Percentiles rank a stretch among this genome's conserved stretches.
phyloP scores from a whole-genome alignment of 2,888 invertebrate species.

The Tetranychus piercei region DNA sequence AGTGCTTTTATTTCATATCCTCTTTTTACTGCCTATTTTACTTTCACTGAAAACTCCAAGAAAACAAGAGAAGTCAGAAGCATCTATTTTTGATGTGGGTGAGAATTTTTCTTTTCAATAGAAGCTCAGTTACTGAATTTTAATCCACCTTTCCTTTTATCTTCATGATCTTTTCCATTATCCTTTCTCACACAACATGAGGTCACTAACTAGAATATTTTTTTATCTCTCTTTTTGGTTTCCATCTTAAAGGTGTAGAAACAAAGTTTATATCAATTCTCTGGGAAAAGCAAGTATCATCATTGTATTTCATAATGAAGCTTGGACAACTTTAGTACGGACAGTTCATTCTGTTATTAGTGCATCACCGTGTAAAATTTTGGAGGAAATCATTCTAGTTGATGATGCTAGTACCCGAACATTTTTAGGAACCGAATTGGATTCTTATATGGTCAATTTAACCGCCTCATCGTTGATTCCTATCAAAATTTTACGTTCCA shows the following conservation, averaged over 20 bases:
- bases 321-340: conserved; percentile 85
- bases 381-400: conserved; percentile 67
- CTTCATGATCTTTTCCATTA: too few relatives aligned
- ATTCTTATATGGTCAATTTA: conserved; percentile 34
- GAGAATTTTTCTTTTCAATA: too few relatives aligned
- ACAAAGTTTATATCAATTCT: conserved; percentile 11
- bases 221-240: neutral
- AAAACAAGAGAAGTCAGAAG: too few relatives aligned
- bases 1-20: too few relatives aligned
- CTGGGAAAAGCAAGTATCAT: conserved; percentile 52
- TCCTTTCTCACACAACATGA: too few relatives aligned
- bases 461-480: neutral
- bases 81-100: too few relatives aligned
- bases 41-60: too few relatives aligned
- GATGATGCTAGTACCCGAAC: conserved; percentile 70
- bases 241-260: conserved; percentile 8
- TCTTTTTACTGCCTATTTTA: conserved; percentile 26
- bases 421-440: conserved; percentile 20
- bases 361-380: conserved; percentile 54
- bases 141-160: too few relatives aligned
- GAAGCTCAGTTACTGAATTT: too few relatives aligned
- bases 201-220: neutral
- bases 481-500: neutral
- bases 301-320: conserved; percentile 96
- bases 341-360: conserved; percentile 84